A percentile compares a stretch with the other conserved stretches of the same genome.
phyloP scores from a whole-genome alignment of 2,888 invertebrate genomes.

The Heliconius aoede region DNA sequence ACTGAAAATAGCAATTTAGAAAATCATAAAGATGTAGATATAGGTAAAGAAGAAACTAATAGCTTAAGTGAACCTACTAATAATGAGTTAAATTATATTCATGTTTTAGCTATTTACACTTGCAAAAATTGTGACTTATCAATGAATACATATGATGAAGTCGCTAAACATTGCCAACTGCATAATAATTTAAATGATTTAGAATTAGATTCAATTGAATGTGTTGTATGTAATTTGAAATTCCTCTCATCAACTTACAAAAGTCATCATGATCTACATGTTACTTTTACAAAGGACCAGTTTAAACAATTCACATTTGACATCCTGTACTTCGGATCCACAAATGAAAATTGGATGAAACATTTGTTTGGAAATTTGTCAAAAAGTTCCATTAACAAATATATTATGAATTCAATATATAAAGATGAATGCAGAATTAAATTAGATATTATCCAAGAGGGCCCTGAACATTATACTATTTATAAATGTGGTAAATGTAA shows the following conservation, averaged over 20 bases:
- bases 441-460: constrained; percentile 63
- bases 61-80: background rate
- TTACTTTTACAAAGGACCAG: constrained; percentile 35
- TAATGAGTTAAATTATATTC: background rate
- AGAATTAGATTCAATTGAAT: constrained; percentile 48
- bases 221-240: constrained; percentile 55
- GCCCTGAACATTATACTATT: constrained; percentile 55
- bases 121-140: constrained; percentile 62
- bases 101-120: constrained; percentile 52
- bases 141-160: constrained; percentile 63
- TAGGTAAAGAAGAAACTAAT: background rate
- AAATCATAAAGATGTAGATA: background rate
- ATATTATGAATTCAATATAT: constrained; percentile 63
- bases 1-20: background rate
- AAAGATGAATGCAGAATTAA: constrained; percentile 64
- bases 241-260: constrained; percentile 53
- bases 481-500: constrained; percentile 68
- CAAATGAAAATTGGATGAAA: constrained; percentile 61
- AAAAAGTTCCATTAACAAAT: constrained; percentile 50
- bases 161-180: constrained; percentile 67
- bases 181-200: constrained; percentile 55
- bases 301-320: constrained; percentile 59
- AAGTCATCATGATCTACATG: constrained; percentile 55
- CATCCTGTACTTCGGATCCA: constrained; percentile 59
- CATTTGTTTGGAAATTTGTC: constrained; percentile 61